phyloP scores from a whole-genome alignment of 2,113 vertebrate species.

The Cephalopterus ornatus region DNA sequence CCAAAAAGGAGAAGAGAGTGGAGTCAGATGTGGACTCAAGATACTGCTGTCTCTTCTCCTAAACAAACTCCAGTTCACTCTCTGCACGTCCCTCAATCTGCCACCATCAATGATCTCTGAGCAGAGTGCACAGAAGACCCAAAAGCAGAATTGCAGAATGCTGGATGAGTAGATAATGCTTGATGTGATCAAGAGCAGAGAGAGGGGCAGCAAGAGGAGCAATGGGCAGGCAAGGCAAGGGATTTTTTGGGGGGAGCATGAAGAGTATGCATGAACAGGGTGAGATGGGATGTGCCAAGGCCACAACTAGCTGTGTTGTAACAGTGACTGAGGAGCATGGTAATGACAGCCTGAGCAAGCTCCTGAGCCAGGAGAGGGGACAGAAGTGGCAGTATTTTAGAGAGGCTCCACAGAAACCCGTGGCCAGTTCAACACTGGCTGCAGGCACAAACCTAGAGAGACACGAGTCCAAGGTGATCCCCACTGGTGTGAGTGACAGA shows the following conservation, averaged over 20 bases:
- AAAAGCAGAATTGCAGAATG: background rate
- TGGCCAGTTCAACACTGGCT: accelerated
- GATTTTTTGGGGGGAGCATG: background rate
- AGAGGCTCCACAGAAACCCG: background rate
- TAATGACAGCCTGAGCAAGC: background rate
- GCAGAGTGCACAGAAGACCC: background rate
- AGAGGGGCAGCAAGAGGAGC: accelerated
- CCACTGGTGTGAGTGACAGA: accelerated
- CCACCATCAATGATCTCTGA: background rate
- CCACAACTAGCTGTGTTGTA: background rate
- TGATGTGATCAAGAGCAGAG: background rate
- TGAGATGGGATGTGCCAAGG: background rate
- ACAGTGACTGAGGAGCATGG: background rate
- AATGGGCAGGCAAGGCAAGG: accelerated
- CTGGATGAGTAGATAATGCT: background rate
- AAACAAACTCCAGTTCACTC: background rate
- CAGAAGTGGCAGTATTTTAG: background rate
- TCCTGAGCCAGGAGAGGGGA: accelerated
- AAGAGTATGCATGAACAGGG: accelerated
- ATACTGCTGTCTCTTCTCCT: background rate
- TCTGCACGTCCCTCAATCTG: background rate
- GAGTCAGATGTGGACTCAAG: accelerated
- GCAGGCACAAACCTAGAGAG: background rate
- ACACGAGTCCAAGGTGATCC: background rate
- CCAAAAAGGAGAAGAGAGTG: background rate